Conservation (phyloP, 2,888 invertebrate species). For the Pachliopta kotzebuea region DNA sequence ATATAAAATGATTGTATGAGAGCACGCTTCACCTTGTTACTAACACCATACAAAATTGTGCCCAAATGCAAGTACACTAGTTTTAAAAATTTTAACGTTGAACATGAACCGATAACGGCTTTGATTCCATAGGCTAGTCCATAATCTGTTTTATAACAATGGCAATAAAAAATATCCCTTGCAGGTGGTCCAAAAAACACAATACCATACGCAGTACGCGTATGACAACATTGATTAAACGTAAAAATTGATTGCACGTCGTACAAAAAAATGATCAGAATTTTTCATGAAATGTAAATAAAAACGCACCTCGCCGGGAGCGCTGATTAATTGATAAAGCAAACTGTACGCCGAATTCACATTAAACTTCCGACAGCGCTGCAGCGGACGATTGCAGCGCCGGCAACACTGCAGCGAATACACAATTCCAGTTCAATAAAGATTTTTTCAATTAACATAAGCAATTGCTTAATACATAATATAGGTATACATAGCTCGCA, state of each 20-base stretch:
- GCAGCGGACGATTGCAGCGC: constrained; percentile 1
- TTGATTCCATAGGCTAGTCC: too few relatives aligned
- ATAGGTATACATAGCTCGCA: too few relatives aligned
- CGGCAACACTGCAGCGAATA: constrained; percentile 4
- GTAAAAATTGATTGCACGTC: constrained; percentile 24
- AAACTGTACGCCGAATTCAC: constrained; percentile 20
- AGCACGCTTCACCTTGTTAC: too few relatives aligned
- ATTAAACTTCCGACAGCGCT: constrained; percentile 15
- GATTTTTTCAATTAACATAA: not conserved
- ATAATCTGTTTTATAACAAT: too few relatives aligned
- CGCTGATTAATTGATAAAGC: constrained; percentile 27
- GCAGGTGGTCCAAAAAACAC: too few relatives aligned
- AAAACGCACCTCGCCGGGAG: constrained; percentile 18
- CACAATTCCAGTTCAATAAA: constrained; percentile 2
- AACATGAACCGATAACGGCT: too few relatives aligned
- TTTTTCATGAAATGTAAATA: constrained; percentile 25
- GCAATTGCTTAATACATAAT: not conserved
- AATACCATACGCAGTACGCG: not conserved
- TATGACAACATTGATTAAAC: constrained; percentile 24
- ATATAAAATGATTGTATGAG: too few relatives aligned
- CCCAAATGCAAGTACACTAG: too few relatives aligned
- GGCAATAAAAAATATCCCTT: too few relatives aligned
- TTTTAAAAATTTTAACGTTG: too few relatives aligned
- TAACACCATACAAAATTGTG: too few relatives aligned
- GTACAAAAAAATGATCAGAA: constrained; percentile 13